phyloP scores from a whole-genome alignment of 2,888 invertebrate species.

The Himalopsyche tibetana region DNA sequence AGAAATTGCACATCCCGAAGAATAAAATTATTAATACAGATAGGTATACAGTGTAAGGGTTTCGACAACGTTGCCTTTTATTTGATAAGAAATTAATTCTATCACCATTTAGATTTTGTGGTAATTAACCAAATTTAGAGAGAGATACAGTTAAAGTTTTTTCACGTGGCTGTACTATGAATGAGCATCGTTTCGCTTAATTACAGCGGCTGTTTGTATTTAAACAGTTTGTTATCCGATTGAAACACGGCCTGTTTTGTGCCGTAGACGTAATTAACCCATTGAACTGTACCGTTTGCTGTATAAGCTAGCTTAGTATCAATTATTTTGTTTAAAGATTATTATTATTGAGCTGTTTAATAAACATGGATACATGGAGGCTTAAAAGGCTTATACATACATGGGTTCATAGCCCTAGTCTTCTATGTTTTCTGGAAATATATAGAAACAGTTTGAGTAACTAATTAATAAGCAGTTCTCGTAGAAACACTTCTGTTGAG shows the following conservation, averaged over 20 bases:
- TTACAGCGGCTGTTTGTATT: background rate
- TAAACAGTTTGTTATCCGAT: background rate
- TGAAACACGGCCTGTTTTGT: background rate
- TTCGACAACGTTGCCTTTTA: background rate
- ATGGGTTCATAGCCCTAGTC: too few species aligned
- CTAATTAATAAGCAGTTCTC: too few species aligned
- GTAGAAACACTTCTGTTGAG: too few species aligned
- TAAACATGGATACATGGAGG: background rate
- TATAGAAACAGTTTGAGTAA: too few species aligned
- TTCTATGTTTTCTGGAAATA: too few species aligned
- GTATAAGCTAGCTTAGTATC: background rate
- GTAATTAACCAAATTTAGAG: background rate
- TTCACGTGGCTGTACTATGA: background rate
- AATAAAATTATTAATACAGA: too few species aligned
- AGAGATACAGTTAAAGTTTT: background rate
- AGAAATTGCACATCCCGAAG: too few species aligned
- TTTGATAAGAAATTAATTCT: too few species aligned
- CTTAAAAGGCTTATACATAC: background rate
- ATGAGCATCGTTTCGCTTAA: conserved; percentile 1
- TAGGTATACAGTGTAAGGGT: background rate
- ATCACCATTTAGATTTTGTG: too few species aligned
- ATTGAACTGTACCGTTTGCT: conserved; percentile 1
- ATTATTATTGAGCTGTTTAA: background rate
- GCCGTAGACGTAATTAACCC: background rate
- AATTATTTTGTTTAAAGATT: background rate